These are phyloP conservation scores for Pocillopora meandrina DNA, from an alignment of 92 coral and sea anemone genomes.

Conservation along the genomic window DNA sequence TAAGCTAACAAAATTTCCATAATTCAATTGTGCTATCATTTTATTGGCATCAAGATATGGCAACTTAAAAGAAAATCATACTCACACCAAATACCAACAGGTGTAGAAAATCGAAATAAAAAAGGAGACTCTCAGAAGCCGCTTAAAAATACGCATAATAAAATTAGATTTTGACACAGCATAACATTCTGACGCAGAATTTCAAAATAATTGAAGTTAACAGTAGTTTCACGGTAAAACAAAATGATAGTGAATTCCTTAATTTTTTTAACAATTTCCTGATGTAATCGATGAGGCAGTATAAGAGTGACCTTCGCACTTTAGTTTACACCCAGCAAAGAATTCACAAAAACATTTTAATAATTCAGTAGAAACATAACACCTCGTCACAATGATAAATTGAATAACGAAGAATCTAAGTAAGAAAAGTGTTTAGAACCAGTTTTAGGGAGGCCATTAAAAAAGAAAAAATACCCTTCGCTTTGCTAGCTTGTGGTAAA, in stretches of 20 bases:
- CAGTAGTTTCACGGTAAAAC: too few relatives aligned
- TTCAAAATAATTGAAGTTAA: background rate
- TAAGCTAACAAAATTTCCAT: background rate
- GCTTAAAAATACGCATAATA: background rate
- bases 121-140: background rate
- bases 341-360: background rate
- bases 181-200: background rate
- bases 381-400: background rate
- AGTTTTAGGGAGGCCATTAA: background rate
- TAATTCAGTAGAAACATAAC: background rate
- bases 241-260: too few relatives aligned
- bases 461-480: too few relatives aligned
- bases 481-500: too few relatives aligned
- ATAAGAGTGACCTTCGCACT: background rate
- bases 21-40: background rate
- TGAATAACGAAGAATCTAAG: constrained; percentile 22
- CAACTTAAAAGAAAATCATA: background rate
- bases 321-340: background rate
- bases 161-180: background rate
- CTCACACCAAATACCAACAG: background rate
- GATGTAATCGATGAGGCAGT: too few relatives aligned
- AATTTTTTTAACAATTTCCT: too few relatives aligned
- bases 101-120: background rate
- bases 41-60: background rate
- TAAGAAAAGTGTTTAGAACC: background rate